Base-by-base conservation (phyloP, 2,113 vertebrate genomes). In the Columbina picui region DNA sequence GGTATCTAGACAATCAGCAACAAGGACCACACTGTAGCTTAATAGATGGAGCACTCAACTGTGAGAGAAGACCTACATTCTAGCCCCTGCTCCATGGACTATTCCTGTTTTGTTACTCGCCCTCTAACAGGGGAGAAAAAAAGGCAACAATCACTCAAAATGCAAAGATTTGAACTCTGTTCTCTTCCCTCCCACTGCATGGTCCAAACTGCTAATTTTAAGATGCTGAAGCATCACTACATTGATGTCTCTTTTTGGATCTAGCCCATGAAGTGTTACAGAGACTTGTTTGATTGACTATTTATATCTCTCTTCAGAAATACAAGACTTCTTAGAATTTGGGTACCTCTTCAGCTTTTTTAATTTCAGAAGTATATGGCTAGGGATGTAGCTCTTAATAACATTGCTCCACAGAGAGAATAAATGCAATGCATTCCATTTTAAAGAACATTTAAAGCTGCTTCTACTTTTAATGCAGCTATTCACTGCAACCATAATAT, bases 261-360 rank as follows among this genome's bases (percentile, higher is more conserved):
- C 41, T 56, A 78, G 57, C 23, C 77, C 67, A 30, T 34, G 22
- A 80, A 81, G 26, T 39, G 21, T 61, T 80, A 84, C 22, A 88
- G n/a, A 45, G 38, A 88, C 47, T 67, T 82, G 41, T 85, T 57
- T 81, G 67, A 73, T 7, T 49, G 52, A 84, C 50, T 92, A 56
- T 84, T 94, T 84, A 26, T 68, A 49, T n/a, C 26, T 90, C 45
- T 68, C 64, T 86, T 78, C 34, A 87, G 43, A 92, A 84, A 75
- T 10, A 89, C 12, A 78, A 63, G 55, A 63, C 30, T 74, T 50
- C 52, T 56, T 41, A 67, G 32, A 83, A 93, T 90, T 59, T 70
- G 86, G 88, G 79, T 68, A 90, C 25, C 60, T 74, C 64, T 90
- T 93, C 86, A 90, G 73, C 38, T 67, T 89, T 89, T 86, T 90